phyloP scores from a whole-genome alignment of 2,113 vertebrate genomes.

The Cephalophus harveyi region DNA sequence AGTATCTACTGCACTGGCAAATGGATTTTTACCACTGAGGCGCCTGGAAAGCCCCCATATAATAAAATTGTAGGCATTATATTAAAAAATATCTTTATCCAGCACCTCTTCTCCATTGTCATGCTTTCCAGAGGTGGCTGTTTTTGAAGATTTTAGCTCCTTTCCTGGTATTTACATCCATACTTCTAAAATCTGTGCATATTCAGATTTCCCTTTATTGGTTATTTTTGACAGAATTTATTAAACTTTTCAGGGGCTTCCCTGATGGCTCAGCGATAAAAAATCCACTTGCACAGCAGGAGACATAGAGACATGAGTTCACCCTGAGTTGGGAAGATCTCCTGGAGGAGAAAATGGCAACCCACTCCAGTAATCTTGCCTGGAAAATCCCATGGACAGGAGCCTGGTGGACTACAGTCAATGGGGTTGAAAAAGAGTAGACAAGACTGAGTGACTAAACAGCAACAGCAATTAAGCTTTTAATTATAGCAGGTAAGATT shows the following conservation, averaged over 20 bases:
- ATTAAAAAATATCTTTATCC: background rate
- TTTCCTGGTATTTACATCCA: background rate
- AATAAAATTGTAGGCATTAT: background rate
- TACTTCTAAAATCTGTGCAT: background rate
- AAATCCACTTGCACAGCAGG: background rate
- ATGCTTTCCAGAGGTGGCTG: background rate
- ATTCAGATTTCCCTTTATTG: background rate
- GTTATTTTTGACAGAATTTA: background rate
- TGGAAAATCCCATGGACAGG: background rate
- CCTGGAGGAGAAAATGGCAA: background rate
- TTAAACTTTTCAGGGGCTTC: background rate
- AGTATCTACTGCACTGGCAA: background rate
- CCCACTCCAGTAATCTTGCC: background rate
- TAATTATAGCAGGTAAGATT: background rate
- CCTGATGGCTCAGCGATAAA: accelerated
- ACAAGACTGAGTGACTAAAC: background rate
- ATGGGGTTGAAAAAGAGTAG: background rate
- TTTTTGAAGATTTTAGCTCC: background rate
- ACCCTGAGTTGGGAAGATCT: background rate
- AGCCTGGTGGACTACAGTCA: background rate
- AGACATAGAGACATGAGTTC: background rate
- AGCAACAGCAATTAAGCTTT: background rate
- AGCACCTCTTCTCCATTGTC: background rate
- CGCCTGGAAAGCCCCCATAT: background rate
- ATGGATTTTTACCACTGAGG: background rate